Evolutionary conservation across 2,797 vertebrate genomes (phyloP), one percentile per base, ranked within the genome.

Genomic region (Cetoscarus ocellatus): DNA sequence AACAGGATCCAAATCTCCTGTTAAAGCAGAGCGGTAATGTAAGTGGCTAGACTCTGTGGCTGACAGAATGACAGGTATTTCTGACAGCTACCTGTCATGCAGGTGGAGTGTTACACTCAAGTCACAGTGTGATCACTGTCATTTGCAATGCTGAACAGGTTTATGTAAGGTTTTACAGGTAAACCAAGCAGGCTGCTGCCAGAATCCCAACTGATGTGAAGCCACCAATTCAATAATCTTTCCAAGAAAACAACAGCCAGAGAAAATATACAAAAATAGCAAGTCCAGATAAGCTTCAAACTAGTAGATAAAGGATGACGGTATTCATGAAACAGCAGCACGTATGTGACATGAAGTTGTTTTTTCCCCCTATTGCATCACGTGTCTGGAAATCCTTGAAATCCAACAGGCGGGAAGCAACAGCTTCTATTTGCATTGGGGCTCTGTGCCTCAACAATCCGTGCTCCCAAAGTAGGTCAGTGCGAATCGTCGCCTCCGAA

Each of bases 401-500:
- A 87, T 90, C 90, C 86, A 84, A 90, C 82, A 88, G 77, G 81
- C 86, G 47, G 80, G 80, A 87, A 88, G 85, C 87, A 88, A 90
- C 90, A 91, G 87, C 83, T 89, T 82, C 78, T 62, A 84, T 88
- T 88, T 86, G 83, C 91, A 91, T 81, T 79, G 79, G 69, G 77
- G 78, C 80, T 73, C 82, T 47, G 80, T 11, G 64, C 77, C 77
- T 88, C 82, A 70, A 79, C 83, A 85, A 82, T 82, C 86, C 74
- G 42, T 67, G 82, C 84, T 86, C 75, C 83, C 84, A 88, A 93
- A 93, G 84, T 93, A 92, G 91, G 92, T 93, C 91, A 93, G 79
- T 64, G 67, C 64, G 67, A 91, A 86, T 82, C 65, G 74, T 80
- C 65, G 82, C 80, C 79, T 87, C 87, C 74, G 73, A 88, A 93